Percentiles rank a stretch among this genome's conserved stretches.
Evolutionary conservation across 2,113 vertebrate genomes (phyloP).

Genomic region (Syrrhaptes paradoxus): DNA sequence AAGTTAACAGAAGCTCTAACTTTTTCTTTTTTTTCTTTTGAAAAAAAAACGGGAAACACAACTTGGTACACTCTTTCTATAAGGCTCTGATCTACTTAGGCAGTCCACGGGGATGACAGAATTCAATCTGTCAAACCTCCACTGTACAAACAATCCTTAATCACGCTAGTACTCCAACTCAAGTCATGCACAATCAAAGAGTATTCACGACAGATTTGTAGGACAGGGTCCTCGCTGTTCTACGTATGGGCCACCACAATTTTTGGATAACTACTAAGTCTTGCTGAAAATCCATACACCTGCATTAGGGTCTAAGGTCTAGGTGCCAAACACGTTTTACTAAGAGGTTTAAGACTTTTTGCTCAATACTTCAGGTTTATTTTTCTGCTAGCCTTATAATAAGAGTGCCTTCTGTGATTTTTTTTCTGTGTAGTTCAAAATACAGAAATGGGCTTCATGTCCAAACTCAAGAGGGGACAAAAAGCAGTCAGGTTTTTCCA

Average conservation of each 20-base stretch:
- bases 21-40: neutral
- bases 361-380: neutral
- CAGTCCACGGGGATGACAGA: neutral
- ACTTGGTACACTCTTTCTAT: slow-evolving; percentile 66
- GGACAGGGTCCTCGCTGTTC: neutral
- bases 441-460: slow-evolving; percentile 58
- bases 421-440: neutral
- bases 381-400: slow-evolving; percentile 72
- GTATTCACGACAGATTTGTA: neutral
- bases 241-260: neutral
- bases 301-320: neutral
- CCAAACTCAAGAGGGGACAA: slow-evolving; percentile 66
- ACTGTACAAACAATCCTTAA: neutral
- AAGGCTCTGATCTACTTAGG: slow-evolving; percentile 61
- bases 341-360: neutral
- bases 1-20: slow-evolving; percentile 83
- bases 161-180: neutral
- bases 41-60: slow-evolving; percentile 56
- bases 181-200: neutral
- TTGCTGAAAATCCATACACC: neutral
- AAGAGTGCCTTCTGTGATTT: slow-evolving; percentile 69
- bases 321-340: neutral
- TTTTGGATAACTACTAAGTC: neutral
- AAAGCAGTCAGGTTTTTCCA: slow-evolving; percentile 59
- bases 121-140: neutral